Evolutionary conservation across 1,140 invertebrate species (phyloP), one percentile per base, ranked within the genome.

Genomic region (Drosophila quadrilineata): DNA sequence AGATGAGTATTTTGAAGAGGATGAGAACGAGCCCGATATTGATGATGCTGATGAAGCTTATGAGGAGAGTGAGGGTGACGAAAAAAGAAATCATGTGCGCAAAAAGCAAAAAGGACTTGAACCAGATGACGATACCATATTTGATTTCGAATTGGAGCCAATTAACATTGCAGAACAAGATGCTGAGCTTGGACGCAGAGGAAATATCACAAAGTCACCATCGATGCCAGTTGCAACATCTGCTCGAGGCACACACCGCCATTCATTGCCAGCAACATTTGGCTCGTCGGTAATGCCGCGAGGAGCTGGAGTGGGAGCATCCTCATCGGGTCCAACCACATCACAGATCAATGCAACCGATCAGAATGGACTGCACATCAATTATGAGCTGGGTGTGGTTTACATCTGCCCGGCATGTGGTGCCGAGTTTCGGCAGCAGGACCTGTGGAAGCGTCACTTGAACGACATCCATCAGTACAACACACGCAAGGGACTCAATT

Each of bases 351-450:
- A 85, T 43, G 79, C 79, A 1, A 85, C 75, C 4, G 79, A 85
- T 35, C 75, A 75, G 19, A 71, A 86, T 10, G 79, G 79, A 0
- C 41, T 79, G 6, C 79, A 63, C 6, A 87, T 88, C 28, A 85
- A 88, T 31, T 88, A 87, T 17, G 87, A 88, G 38, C 52, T 85
- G 33, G 87, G 87, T n/a, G 75, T 88, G 4, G 72, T 87, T 3
- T 88, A 87, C 26, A 88, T 88, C 6, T 88, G 87, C 4, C 87
- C 87, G 0, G 75, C 77, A 0, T 88, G 87, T 10, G 82, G 86
- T 0, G 29, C 49, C 0, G 87, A 88, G 46, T 88, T 73, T 38
- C 67, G 70, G 9, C 70, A 79, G 10, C 87, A 88, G 68, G 87
- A 80, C 4, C 50, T 68, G 53, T 88, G 87, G 87, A 88, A 88